Conservation (phyloP, 2,797 vertebrate genomes). For the Parauchenoglanis ngamensis region DNA sequence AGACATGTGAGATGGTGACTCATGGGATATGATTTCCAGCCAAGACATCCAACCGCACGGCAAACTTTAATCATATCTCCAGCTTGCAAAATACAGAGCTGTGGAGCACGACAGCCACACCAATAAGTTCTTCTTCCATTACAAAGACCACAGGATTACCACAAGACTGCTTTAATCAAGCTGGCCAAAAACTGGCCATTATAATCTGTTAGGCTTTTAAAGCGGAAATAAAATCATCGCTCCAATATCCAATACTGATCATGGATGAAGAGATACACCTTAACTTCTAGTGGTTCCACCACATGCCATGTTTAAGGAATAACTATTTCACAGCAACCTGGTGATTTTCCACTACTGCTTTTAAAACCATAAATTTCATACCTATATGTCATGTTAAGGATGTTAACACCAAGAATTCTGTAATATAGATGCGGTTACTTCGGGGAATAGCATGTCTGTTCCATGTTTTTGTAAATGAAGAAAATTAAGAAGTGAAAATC, state of each 20-base stretch:
- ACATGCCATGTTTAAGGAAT: neutral
- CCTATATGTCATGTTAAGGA: neutral
- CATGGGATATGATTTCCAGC: slow-evolving; percentile 60
- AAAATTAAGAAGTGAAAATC: neutral
- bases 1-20: slow-evolving; percentile 58
- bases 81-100: slow-evolving; percentile 58
- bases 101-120: slow-evolving; percentile 35
- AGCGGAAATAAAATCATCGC: slow-evolving; percentile 19
- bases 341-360: neutral
- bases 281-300: neutral
- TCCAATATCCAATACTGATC: neutral
- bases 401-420: neutral
- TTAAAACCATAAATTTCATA: neutral
- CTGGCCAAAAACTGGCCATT: neutral
- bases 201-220: slow-evolving; percentile 1
- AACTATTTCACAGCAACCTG: neutral
- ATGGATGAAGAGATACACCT: neutral
- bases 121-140: slow-evolving; percentile 22
- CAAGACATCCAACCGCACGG: slow-evolving; percentile 54
- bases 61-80: slow-evolving; percentile 60
- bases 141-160: slow-evolving; percentile 21
- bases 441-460: neutral
- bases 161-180: slow-evolving; percentile 21
- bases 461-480: neutral
- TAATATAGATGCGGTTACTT: neutral